Percentiles rank a stretch among this genome's conserved stretches.
phyloP scores from a whole-genome alignment of 2,888 invertebrate genomes.

The Candidula unifasciata region DNA sequence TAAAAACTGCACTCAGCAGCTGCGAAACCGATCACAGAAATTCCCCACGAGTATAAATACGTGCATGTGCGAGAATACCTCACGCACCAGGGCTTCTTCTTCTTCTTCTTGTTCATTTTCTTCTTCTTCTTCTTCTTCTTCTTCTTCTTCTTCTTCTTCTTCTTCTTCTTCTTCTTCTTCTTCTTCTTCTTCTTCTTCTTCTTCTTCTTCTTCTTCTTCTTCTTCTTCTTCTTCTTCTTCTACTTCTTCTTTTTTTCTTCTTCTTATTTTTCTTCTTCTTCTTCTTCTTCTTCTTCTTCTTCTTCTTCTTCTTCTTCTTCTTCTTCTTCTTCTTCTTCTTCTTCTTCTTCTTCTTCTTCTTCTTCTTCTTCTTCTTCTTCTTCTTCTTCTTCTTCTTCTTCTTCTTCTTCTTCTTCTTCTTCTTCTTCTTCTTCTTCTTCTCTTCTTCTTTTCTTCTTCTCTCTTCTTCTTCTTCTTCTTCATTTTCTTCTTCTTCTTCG shows the following conservation, averaged over 20 bases:
- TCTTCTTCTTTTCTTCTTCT: constrained; percentile 4
- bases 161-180: background rate
- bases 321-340: background rate
- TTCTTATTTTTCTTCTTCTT: background rate
- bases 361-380: no score
- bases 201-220: background rate
- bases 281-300: background rate
- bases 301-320: background rate
- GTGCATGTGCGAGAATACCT: no score
- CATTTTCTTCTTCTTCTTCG: constrained; percentile 7
- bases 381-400: no score
- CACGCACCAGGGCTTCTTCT: background rate
- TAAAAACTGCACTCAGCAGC: no score
- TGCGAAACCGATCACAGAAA: no score
- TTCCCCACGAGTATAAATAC: no score
- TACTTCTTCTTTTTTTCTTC: background rate
- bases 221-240: constrained; percentile 9
- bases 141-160: background rate
- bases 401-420: background rate
- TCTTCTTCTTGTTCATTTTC: constrained; percentile 7
- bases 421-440: constrained; percentile 25
- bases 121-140: background rate
- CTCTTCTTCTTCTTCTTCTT: constrained; percentile 3
- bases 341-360: background rate
- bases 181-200: background rate